These are phyloP conservation scores for Ophiodon elongatus DNA, from an alignment of 2,113 vertebrate genomes.

Conservation along the genomic window DNA sequence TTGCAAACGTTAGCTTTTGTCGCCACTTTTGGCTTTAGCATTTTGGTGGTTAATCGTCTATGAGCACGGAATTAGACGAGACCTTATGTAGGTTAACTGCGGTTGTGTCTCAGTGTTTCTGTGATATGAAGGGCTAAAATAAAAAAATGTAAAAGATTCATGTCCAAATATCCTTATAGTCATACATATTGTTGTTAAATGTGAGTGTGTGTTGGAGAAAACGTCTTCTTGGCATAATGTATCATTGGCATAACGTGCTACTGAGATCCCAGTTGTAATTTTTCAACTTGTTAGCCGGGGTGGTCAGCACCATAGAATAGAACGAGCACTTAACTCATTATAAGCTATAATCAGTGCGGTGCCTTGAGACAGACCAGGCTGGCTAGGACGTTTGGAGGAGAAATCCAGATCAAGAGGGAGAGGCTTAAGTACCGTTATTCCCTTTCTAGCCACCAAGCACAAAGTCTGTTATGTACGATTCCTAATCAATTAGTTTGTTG, in stretches of 20 bases:
- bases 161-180: neutral
- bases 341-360: slow-evolving; percentile 62
- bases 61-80: neutral
- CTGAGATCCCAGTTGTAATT: slow-evolving; percentile 33
- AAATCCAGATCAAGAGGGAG: slow-evolving; percentile 49
- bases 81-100: too few species aligned
- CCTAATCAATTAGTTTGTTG: neutral
- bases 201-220: neutral
- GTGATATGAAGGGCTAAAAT: neutral
- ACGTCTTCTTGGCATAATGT: neutral
- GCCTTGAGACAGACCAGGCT: slow-evolving; percentile 52
- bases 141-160: neutral
- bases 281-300: slow-evolving; percentile 4
- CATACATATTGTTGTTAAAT: neutral
- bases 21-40: neutral
- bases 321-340: slow-evolving; percentile 58
- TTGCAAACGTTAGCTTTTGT: neutral
- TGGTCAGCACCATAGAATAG: slow-evolving; percentile 43
- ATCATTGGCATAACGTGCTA: slow-evolving; percentile 14
- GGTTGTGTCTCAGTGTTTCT: neutral
- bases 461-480: neutral
- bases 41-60: neutral
- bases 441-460: neutral
- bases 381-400: slow-evolving; percentile 67
- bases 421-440: slow-evolving; percentile 23